These are phyloP conservation scores for Dryobates pubescens DNA, from an alignment of 2,797 vertebrate genomes.

Conservation along the genomic window DNA sequence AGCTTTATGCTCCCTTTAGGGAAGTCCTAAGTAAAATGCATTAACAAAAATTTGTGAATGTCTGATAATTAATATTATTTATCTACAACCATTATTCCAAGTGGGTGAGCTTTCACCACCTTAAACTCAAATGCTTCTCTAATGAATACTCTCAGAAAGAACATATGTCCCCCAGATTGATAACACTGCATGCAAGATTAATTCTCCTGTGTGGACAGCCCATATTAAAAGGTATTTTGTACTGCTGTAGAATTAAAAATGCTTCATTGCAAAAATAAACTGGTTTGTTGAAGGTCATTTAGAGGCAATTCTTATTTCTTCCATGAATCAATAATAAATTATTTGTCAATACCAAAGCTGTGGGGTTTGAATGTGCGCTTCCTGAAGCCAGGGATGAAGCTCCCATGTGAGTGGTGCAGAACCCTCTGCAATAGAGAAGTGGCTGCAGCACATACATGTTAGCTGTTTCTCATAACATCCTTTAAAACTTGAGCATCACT, in stretches of 20 bases:
- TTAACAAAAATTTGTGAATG: conserved; percentile 61
- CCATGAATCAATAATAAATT: not conserved
- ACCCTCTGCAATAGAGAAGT: not conserved
- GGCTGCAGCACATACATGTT: not conserved
- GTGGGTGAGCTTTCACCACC: conserved; percentile 9
- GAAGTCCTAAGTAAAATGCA: conserved; percentile 54
- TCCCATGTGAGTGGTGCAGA: not conserved
- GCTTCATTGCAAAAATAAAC: not conserved
- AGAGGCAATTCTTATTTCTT: not conserved
- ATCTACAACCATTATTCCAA: conserved; percentile 65
- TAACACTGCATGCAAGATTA: not conserved
- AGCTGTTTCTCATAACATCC: not conserved
- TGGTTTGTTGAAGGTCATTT: not conserved
- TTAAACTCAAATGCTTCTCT: conserved; percentile 52
- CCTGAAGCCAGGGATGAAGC: not conserved
- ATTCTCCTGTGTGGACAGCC: not conserved
- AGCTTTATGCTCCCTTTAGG: conserved; percentile 42
- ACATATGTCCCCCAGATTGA: conserved; percentile 8
- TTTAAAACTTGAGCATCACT: not conserved
- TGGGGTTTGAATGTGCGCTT: not conserved
- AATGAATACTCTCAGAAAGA: conserved; percentile 53
- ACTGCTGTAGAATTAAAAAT: not conserved
- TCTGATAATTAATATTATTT: conserved; percentile 59
- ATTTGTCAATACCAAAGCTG: not conserved
- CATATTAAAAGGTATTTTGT: not conserved